Evolutionary conservation across 2,113 vertebrate genomes (phyloP), one percentile per base, ranked within the genome.

Genomic region (Callocephalon fimbriatum): DNA sequence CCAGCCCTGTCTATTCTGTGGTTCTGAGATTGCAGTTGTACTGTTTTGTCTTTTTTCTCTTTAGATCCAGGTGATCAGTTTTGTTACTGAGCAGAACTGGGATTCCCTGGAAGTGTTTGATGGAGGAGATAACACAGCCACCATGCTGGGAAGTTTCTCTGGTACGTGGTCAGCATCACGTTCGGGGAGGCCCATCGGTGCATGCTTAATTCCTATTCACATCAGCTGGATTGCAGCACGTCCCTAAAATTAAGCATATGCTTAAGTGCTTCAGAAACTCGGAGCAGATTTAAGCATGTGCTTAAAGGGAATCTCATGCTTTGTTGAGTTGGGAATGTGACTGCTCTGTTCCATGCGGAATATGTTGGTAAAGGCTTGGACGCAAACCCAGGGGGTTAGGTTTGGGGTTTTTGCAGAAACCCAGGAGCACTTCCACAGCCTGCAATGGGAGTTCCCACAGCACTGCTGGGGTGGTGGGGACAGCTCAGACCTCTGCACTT

Each of bases 61-160:
- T 37, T 98, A 99, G 99, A 99, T 99, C 91, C 99, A 99, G 97
- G 99, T 99, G 95, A 98, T 99, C 97, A 99, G 99, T 97, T 99
- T 99, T 97, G 99, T 99, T 92, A 99, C 99, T 3, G 99, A 99
- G 97, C 99, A 99, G 98, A 99, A 99, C 98, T 99, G 99, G 99
- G 99, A 99, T 97, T 99, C 99, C 7, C 97, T 99, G 86, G 99
- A 99, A 91, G 99, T 99, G 83, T 99, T 99, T 68, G 99, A 99
- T 6, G 99, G 99, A 35, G 99, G 99, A 7, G 99, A 99, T 94
- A 99, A 99, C 98, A 99, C 99, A 1, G 99, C 99, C 86, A 99
- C 99, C 93, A 99, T 99, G 99, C 98, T 99, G 93, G 99, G 99
- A 12, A 99, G 99, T 83, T 99, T 99, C 98, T 99, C 99, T 96